Percentiles rank a stretch among this genome's conserved stretches.
Evolutionary conservation across 2,888 invertebrate species (phyloP).

Genomic region (Rotaria sp.): DNA sequence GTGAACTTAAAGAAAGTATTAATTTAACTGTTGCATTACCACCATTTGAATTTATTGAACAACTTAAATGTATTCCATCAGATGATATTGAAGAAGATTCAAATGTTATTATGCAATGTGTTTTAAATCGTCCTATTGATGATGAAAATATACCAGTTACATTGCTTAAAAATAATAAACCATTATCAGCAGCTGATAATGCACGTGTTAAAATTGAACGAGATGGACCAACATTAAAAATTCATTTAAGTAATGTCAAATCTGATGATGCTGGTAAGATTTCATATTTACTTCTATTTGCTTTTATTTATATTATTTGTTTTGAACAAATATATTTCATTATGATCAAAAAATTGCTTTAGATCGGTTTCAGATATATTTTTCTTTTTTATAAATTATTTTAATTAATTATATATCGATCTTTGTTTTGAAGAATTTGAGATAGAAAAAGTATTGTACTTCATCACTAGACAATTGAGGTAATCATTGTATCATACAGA

Average conservation of each 20-base stretch:
- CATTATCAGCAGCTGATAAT: neutral
- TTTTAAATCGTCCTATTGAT: slow-evolving; percentile 7
- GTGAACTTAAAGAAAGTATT: neutral
- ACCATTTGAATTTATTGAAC: slow-evolving; percentile 7
- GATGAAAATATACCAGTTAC: neutral
- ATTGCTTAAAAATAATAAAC: slow-evolving; percentile 12
- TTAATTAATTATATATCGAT: no score
- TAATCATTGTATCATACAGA: no score
- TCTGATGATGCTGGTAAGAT: neutral
- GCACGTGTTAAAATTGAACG: neutral
- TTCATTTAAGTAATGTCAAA: neutral
- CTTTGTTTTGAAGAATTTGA: no score
- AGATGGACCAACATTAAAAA: neutral
- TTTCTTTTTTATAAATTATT: no score
- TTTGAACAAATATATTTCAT: no score
- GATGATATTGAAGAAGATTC: slow-evolving; percentile 19
- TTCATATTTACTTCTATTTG: neutral
- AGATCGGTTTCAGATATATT: no score
- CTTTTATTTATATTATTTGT: no score
- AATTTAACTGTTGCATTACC: neutral
- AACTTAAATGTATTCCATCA: slow-evolving; percentile 1
- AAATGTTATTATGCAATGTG: slow-evolving; percentile 17
- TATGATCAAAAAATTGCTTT: no score
- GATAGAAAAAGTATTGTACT: no score
- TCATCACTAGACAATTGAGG: no score